A percentile compares a stretch with the other conserved stretches of the same genome.
Conservation (phyloP, 1,140 invertebrate genomes). For the Anoplolepis gracilipes region DNA sequence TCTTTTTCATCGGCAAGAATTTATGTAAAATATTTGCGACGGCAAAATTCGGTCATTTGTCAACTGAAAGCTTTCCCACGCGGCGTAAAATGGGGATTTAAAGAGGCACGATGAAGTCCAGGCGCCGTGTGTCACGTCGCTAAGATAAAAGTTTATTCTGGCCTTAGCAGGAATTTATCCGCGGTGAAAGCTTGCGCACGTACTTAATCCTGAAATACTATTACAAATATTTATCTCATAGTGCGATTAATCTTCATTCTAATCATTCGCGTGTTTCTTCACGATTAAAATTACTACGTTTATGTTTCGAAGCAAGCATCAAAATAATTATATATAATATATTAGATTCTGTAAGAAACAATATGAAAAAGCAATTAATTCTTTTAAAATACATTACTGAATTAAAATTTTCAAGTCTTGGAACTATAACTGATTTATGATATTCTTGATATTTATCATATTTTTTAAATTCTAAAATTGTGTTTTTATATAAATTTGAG, state of each 20-base stretch:
- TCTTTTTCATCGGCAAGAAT: conserved; percentile 7
- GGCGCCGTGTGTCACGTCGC: neutral
- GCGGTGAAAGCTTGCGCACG: neutral
- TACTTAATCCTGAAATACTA: conserved; percentile 37
- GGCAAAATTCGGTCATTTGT: conserved; percentile 31
- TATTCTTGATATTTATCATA: neutral
- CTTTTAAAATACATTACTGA: neutral
- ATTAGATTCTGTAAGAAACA: neutral
- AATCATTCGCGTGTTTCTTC: neutral
- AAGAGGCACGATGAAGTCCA: conserved; percentile 16
- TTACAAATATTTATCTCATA: neutral
- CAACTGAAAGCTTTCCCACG: conserved; percentile 15
- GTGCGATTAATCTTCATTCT: neutral
- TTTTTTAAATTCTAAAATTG: neutral
- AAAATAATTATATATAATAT: neutral
- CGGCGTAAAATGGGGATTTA: conserved; percentile 42
- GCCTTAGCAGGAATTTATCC: conserved; percentile 18
- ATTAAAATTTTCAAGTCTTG: neutral
- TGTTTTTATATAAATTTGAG: neutral
- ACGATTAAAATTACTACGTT: neutral
- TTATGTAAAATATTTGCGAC: conserved; percentile 41
- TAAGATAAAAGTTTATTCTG: conserved; percentile 49
- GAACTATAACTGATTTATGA: no score
- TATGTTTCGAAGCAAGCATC: neutral
- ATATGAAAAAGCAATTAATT: neutral